Evolutionary conservation across 2,888 invertebrate genomes (phyloP).

Genomic region (Chrysina gloriosa): DNA sequence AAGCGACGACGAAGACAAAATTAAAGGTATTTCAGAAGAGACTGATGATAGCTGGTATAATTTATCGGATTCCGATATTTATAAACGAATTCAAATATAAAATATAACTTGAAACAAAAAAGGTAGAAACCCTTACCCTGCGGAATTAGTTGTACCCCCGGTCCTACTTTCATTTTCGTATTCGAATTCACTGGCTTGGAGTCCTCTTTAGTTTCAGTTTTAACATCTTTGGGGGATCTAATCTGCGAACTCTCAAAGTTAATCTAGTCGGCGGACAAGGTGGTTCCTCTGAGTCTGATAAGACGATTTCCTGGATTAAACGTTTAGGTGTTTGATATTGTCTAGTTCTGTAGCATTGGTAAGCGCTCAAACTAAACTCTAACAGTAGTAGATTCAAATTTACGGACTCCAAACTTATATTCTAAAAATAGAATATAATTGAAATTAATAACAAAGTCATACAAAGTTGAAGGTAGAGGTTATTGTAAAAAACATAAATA

Average conservation of each 20-base stretch:
- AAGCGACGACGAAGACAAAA: too few relatives aligned
- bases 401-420: conserved; percentile 73
- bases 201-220: conserved; percentile 40
- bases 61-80: too few relatives aligned
- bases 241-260: conserved; percentile 55
- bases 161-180: conserved; percentile 37
- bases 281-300: conserved; percentile 56
- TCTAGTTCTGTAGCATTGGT: conserved; percentile 84
- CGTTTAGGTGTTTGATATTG: conserved; percentile 78
- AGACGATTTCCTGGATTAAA: conserved; percentile 70
- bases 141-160: conserved; percentile 41
- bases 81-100: too few relatives aligned
- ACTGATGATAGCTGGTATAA: too few relatives aligned
- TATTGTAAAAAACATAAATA: conserved; percentile 6
- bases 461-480: neutral
- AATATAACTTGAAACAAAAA: conserved; percentile 25
- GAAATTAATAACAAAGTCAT: conserved; percentile 43
- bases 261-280: conserved; percentile 68
- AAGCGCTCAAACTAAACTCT: conserved; percentile 79
- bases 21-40: too few relatives aligned
- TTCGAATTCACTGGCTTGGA: conserved; percentile 23
- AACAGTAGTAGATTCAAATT: conserved; percentile 76
- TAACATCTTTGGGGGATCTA: conserved; percentile 43
- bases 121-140: conserved; percentile 35
- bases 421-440: conserved; percentile 63